Evolutionary conservation across 2,888 invertebrate genomes (phyloP).

Genomic region (Polymixis flavicincta): DNA sequence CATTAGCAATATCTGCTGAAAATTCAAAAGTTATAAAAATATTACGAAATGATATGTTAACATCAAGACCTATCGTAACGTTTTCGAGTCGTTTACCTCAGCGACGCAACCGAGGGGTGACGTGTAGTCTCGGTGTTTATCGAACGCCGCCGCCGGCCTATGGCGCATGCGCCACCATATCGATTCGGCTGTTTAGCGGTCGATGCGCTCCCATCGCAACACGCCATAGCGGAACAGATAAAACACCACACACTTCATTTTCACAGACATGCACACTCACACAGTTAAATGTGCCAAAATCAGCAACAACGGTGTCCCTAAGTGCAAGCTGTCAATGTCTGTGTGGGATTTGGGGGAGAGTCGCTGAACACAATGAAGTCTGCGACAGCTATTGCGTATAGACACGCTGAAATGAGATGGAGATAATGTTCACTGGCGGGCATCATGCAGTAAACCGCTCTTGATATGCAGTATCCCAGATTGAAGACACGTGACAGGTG

Average conservation of each 20-base stretch:
- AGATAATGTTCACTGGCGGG: conserved; percentile 11
- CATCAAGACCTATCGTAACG: conserved; percentile 87
- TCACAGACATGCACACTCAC: conserved; percentile 48
- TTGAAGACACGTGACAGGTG: conserved; percentile 29
- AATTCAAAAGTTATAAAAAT: conserved; percentile 56
- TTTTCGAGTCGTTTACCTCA: conserved; percentile 84
- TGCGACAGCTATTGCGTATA: conserved; percentile 20
- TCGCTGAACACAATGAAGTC: conserved; percentile 40
- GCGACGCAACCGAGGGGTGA: conserved; percentile 79
- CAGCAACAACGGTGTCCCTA: conserved; percentile 30
- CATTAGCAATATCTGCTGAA: conserved; percentile 37
- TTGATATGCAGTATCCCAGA: conserved; percentile 10
- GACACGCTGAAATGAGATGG: conserved; percentile 12
- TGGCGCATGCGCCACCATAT: conserved; percentile 78
- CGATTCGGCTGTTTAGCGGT: conserved; percentile 72
- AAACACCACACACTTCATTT: conserved; percentile 45
- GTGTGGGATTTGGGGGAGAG: conserved; percentile 26
- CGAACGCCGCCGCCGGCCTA: conserved; percentile 67
- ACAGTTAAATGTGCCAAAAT: conserved; percentile 38
- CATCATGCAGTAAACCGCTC: conserved; percentile 4
- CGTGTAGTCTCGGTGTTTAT: conserved; percentile 78
- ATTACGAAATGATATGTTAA: conserved; percentile 62
- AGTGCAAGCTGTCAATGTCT: conserved; percentile 35
- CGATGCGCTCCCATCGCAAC: conserved; percentile 70
- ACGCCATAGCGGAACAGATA: conserved; percentile 61